Conservation (phyloP, 2,797 vertebrate species). For the Mus caroli region DNA sequence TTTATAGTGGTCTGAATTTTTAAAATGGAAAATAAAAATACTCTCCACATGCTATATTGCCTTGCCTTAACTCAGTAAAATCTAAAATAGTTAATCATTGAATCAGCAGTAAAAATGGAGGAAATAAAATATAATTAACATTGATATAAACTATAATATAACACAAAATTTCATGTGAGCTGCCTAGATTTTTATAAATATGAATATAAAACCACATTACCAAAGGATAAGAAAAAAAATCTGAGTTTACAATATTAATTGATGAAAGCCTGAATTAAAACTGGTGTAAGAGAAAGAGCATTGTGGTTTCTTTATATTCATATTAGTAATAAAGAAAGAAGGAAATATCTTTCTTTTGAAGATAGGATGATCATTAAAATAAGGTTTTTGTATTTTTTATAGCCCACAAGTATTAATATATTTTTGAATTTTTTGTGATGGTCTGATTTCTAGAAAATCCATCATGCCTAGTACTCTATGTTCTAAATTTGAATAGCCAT, state of each 20-base stretch:
- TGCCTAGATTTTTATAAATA: slow-evolving; percentile 24
- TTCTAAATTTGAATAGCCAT: not conserved
- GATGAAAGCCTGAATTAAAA: not conserved
- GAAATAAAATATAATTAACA: not conserved
- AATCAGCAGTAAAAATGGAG: not conserved
- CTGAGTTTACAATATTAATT: not conserved
- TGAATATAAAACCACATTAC: not conserved
- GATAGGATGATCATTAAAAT: slow-evolving; percentile 9
- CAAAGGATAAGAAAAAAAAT: not conserved
- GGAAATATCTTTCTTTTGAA: not conserved
- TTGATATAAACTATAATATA: slow-evolving; percentile 5
- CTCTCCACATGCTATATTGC: not conserved
- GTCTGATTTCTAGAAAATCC: slow-evolving; percentile 29
- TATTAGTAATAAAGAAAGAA: not conserved
- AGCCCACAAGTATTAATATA: not conserved
- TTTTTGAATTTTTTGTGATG: not conserved
- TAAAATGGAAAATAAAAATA: not conserved
- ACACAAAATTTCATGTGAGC: not conserved
- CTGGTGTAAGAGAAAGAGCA: not conserved
- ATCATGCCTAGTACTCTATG: not conserved
- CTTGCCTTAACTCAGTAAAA: not conserved
- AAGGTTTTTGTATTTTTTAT: not conserved
- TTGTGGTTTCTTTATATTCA: not conserved
- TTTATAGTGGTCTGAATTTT: not conserved
- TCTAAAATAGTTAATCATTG: not conserved